Percentiles rank a stretch among this genome's conserved stretches.
These are phyloP conservation scores for Eonycteris spelaea DNA, from an alignment of 2,113 vertebrate species.

Conservation along the genomic window DNA sequence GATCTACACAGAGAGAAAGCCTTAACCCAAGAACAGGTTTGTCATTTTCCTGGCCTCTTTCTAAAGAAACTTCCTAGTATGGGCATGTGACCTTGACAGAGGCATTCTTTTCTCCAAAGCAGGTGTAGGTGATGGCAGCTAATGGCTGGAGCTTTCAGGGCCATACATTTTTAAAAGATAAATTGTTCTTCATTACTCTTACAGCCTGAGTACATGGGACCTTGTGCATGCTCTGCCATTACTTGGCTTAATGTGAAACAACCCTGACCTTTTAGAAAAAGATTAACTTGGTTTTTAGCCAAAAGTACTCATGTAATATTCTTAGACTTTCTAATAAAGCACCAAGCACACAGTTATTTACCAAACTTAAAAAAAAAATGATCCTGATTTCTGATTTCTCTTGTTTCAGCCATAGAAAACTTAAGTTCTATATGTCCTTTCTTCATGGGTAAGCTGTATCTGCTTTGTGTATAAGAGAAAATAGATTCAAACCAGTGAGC, in stretches of 20 bases:
- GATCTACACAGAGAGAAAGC: background rate
- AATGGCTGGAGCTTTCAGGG: background rate
- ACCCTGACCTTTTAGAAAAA: background rate
- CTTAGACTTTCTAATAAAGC: slow-evolving; percentile 1
- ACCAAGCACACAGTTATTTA: background rate
- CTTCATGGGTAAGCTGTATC: background rate
- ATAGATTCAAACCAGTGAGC: background rate
- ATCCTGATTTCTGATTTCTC: background rate
- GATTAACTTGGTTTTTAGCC: background rate
- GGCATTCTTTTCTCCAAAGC: background rate
- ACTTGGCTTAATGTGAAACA: background rate
- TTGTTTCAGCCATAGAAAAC: background rate
- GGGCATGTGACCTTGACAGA: background rate
- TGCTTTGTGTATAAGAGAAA: slow-evolving; percentile 8
- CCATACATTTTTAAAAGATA: background rate
- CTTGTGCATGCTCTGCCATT: background rate
- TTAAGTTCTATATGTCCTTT: background rate
- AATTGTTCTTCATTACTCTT: background rate
- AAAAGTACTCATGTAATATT: background rate
- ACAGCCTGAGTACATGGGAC: background rate
- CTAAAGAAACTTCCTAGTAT: background rate
- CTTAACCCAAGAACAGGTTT: background rate
- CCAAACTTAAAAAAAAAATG: background rate
- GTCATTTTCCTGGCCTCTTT: background rate
- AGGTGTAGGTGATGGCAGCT: background rate